Conservation (phyloP, 1,140 invertebrate species). For the Rhyzopertha dominica region DNA sequence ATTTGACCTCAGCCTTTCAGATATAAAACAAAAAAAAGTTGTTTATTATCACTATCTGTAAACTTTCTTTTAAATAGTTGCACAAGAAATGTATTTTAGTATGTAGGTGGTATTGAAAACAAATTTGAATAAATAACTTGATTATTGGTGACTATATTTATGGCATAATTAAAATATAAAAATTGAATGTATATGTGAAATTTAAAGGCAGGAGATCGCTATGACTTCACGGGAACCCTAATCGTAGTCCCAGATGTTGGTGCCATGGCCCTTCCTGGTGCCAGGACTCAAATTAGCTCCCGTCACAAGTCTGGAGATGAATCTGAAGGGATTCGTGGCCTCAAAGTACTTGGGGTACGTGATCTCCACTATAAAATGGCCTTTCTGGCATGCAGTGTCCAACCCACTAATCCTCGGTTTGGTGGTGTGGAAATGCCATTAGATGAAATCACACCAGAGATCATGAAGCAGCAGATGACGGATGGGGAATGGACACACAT, state of each 20-base stretch:
- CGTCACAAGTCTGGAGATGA: constrained; percentile 68
- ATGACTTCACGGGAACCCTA: constrained; percentile 95
- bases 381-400: constrained; percentile 91
- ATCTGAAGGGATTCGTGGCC: constrained; percentile 79
- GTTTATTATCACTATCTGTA: too few species aligned
- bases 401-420: constrained; percentile 78
- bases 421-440: constrained; percentile 70
- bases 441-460: constrained; percentile 83
- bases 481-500: constrained; percentile 93
- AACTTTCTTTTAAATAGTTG: too few species aligned
- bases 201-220: constrained; percentile 64
- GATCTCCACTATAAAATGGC: constrained; percentile 94
- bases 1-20: too few species aligned
- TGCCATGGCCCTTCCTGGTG: constrained; percentile 77
- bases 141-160: constrained; percentile 1
- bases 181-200: neutral
- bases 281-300: constrained; percentile 74
- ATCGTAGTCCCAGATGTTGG: constrained; percentile 97
- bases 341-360: constrained; percentile 87
- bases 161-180: constrained; percentile 3
- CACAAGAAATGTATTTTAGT: constrained; percentile 1
- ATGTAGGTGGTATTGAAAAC: too few species aligned
- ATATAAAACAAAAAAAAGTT: too few species aligned
- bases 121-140: too few species aligned
- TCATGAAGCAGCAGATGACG: constrained; percentile 91